Percentiles rank a stretch among this genome's conserved stretches.
phyloP scores from a whole-genome alignment of 2,888 invertebrate genomes.

The Odontothrips loti region DNA sequence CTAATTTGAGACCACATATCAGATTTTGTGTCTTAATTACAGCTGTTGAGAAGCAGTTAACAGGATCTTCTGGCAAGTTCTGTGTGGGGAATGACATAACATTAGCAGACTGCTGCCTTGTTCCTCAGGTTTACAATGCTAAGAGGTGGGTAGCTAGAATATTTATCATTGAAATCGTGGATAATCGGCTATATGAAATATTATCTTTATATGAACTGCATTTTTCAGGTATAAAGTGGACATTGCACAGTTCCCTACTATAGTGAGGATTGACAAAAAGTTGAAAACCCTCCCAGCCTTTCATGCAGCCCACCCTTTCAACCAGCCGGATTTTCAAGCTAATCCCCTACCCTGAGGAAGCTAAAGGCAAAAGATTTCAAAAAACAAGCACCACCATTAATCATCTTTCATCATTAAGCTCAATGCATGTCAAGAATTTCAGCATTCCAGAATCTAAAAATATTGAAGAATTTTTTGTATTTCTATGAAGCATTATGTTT shows the following conservation, averaged over 20 bases:
- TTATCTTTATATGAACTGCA: background rate
- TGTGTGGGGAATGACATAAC: constrained; percentile 92
- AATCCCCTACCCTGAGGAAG: too few relatives aligned
- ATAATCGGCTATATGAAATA: constrained; percentile 20
- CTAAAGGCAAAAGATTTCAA: too few relatives aligned
- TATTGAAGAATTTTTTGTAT: too few relatives aligned
- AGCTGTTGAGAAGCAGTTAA: constrained; percentile 82
- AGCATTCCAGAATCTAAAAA: too few relatives aligned
- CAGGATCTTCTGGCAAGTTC: constrained; percentile 81
- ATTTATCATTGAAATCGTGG: background rate
- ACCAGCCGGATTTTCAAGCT: constrained; percentile 87
- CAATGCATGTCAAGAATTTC: too few relatives aligned
- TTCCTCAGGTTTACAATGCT: constrained; percentile 94
- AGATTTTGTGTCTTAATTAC: constrained; percentile 39
- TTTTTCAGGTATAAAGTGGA: constrained; percentile 80
- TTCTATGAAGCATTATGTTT: too few relatives aligned
- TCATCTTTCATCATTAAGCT: too few relatives aligned
- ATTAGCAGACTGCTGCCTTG: constrained; percentile 89
- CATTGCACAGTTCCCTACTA: constrained; percentile 81
- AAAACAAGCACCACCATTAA: too few relatives aligned
- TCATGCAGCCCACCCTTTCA: constrained; percentile 82
- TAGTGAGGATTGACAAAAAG: constrained; percentile 79
- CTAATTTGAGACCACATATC: background rate
- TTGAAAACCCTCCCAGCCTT: constrained; percentile 86
- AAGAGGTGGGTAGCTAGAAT: constrained; percentile 57